These are phyloP conservation scores for Goniozus legneri DNA, from an alignment of 1,140 invertebrate species.

Conservation along the genomic window DNA sequence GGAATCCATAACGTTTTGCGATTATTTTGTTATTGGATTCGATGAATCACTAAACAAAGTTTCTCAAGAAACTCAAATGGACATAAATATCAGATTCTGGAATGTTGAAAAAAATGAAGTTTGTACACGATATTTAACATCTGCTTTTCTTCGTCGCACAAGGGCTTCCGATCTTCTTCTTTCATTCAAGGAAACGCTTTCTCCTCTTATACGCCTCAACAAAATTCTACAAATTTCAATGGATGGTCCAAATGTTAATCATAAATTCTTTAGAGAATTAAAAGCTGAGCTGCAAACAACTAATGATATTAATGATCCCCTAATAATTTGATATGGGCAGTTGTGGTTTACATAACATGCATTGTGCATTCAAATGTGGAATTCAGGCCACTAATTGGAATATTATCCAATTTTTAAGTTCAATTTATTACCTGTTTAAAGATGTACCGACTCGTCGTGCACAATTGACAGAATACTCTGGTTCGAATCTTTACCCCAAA, in stretches of 20 bases:
- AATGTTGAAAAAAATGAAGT: slow-evolving; percentile 8
- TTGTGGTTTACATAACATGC: slow-evolving; percentile 25
- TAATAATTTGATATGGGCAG: slow-evolving; percentile 13
- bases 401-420: slow-evolving; percentile 19
- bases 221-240: slow-evolving; percentile 27
- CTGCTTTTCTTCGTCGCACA: slow-evolving; percentile 13
- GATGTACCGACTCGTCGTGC: slow-evolving; percentile 20
- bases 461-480: slow-evolving; percentile 12
- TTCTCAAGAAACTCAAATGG: slow-evolving; percentile 20
- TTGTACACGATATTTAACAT: slow-evolving; percentile 13
- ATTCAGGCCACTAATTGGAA: slow-evolving; percentile 20
- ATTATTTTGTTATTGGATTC: slow-evolving; percentile 12
- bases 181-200: slow-evolving; percentile 8
- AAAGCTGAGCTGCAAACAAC: slow-evolving; percentile 4
- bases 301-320: not conserved
- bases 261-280: slow-evolving; percentile 17
- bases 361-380: slow-evolving; percentile 26
- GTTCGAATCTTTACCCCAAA: slow-evolving; percentile 19
- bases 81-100: slow-evolving; percentile 24
- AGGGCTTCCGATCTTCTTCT: slow-evolving; percentile 19
- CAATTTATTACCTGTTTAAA: slow-evolving; percentile 19
- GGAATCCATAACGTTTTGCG: slow-evolving; percentile 1
- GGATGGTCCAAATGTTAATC: slow-evolving; percentile 25
- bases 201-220: not conserved
- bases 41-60: slow-evolving; percentile 22